Evolutionary conservation across 1,140 invertebrate genomes (phyloP).

Genomic region (Cydia fagiglandana): DNA sequence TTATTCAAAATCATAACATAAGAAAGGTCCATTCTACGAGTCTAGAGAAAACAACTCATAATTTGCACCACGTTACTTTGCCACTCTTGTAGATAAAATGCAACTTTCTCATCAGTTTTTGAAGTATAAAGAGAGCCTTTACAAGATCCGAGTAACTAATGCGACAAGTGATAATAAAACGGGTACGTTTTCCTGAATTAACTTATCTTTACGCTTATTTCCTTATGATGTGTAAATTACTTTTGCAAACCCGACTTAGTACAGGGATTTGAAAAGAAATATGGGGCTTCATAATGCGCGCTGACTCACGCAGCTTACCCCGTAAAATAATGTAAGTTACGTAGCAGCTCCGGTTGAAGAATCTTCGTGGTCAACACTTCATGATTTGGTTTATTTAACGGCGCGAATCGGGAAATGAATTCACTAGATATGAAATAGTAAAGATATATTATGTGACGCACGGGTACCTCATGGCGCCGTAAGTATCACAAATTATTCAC

Average conservation of each 20-base stretch:
- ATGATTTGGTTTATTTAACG: neutral
- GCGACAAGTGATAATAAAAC: neutral
- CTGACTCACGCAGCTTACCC: slow-evolving; percentile 10
- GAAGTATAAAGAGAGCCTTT: too few relatives aligned
- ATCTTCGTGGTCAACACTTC: neutral
- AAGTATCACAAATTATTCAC: neutral
- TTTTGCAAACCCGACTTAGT: slow-evolving; percentile 2
- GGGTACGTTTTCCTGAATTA: neutral
- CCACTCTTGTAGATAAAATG: too few relatives aligned
- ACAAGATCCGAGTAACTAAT: too few relatives aligned
- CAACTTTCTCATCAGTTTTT: too few relatives aligned
- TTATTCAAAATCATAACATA: too few relatives aligned
- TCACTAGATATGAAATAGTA: too few relatives aligned
- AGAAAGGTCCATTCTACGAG: too few relatives aligned
- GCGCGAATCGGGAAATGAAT: too few relatives aligned
- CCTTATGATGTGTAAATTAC: neutral
- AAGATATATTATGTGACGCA: too few relatives aligned
- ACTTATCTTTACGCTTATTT: neutral
- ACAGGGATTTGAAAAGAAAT: neutral
- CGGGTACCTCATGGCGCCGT: too few relatives aligned
- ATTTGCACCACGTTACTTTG: too few relatives aligned
- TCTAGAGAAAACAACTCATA: too few relatives aligned
- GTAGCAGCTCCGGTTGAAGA: neutral
- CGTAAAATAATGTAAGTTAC: neutral
- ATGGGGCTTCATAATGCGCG: slow-evolving; percentile 1